These are phyloP conservation scores for Phrynocephalus vlangalii DNA, from an alignment of 2,797 vertebrate species.

Conservation along the genomic window DNA sequence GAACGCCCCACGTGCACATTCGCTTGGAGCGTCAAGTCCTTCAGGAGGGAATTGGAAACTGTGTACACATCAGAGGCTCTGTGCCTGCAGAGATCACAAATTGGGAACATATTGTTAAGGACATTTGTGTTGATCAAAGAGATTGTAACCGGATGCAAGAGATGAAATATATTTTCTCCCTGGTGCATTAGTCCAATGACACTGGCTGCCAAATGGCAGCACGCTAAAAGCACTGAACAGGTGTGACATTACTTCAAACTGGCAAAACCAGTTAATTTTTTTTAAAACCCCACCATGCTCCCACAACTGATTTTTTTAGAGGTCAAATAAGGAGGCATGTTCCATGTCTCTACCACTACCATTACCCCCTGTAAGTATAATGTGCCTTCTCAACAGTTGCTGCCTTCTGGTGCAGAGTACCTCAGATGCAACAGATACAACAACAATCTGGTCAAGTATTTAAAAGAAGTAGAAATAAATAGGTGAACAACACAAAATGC, in stretches of 20 bases:
- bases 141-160: background rate
- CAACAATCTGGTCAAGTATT: conserved; percentile 34
- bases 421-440: conserved; percentile 25
- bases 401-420: conserved; percentile 42
- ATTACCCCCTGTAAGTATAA: conserved; percentile 39
- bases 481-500: background rate
- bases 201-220: background rate
- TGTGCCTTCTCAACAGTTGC: conserved; percentile 41
- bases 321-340: conserved; percentile 20
- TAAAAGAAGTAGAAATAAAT: conserved; percentile 1
- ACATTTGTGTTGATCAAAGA: background rate
- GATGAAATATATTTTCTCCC: background rate
- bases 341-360: conserved; percentile 51
- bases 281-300: background rate
- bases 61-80: background rate
- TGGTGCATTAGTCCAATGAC: background rate
- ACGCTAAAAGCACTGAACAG: background rate
- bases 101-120: background rate
- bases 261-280: conserved; percentile 4
- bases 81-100: background rate
- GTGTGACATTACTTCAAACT: background rate
- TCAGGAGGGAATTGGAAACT: background rate
- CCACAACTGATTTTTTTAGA: conserved; percentile 37
- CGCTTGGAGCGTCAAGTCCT: background rate
- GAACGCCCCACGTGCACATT: background rate